phyloP scores from a whole-genome alignment of 2,113 vertebrate species.

The Urocynchramus pylzowi region DNA sequence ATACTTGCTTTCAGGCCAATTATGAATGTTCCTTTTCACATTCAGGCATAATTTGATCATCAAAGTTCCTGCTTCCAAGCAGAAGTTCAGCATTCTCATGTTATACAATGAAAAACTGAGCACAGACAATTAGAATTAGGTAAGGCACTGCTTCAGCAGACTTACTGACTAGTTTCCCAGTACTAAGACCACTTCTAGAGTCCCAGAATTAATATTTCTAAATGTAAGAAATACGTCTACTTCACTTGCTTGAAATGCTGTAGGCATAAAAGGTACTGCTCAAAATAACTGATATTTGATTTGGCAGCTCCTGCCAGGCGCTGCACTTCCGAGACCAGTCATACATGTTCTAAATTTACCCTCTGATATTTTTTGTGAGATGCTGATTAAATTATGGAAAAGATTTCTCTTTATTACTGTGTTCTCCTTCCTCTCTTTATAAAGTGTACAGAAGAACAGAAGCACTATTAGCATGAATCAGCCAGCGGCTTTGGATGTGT shows the following conservation, averaged over 20 bases:
- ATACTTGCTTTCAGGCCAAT: not conserved
- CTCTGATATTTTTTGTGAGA: not conserved
- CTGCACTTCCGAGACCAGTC: not conserved
- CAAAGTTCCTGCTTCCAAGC: not conserved
- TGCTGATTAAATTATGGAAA: not conserved
- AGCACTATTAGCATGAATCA: not conserved
- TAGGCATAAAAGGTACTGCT: not conserved
- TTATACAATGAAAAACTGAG: not conserved
- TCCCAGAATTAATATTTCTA: not conserved
- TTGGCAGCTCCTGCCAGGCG: not conserved
- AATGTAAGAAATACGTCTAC: not conserved
- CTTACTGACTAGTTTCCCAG: not conserved
- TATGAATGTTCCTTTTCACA: not conserved
- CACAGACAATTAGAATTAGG: not conserved
- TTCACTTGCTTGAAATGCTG: not conserved
- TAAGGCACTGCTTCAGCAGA: not conserved
- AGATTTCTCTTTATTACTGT: not conserved
- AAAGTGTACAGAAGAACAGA: not conserved
- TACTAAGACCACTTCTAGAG: not conserved
- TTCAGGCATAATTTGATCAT: not conserved
- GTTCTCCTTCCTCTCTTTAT: not conserved
- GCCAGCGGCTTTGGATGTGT: not conserved
- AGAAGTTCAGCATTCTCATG: not conserved
- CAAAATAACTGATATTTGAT: not conserved
- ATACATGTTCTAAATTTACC: conserved; percentile 20